Evolutionary conservation across 2,888 invertebrate species (phyloP), one percentile per base, ranked within the genome.

Genomic region (Bugulina stolonifera): DNA sequence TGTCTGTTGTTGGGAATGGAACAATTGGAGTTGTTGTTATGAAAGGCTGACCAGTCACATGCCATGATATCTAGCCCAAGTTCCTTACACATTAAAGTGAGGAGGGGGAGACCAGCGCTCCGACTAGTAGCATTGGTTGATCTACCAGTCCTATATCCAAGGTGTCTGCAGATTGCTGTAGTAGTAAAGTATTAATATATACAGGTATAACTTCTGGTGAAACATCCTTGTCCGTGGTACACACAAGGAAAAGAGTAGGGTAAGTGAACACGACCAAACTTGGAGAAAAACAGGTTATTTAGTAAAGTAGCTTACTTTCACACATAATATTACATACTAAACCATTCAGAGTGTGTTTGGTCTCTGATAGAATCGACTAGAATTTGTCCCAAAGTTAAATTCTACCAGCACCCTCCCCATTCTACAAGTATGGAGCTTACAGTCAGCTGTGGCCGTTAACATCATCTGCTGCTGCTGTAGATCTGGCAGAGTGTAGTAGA

Each of bases 131-230:
- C n/a, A 14, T 25, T 10, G 10, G 32, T 10, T 14, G 32, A 22
- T 5, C 27, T 32, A 14, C 64, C 64, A 18, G 34, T 14, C 32
- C 10, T 14, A 32, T 29, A 64, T 27, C 64, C 64, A 10, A 64
- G 5, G 64, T 64, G 64, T n/a, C 64, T 64, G 64, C 64, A 64
- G 5, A 64, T n/a, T 18, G 64, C 64, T 64, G 34, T 32, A 64
- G 32, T 25, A 23, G 10, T 23, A 25, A 57, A 23, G n/a, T 10
- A 43, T 18, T 5, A 10, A 18, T 10, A 18, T 5, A 10, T 43
- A 43, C 43, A 43, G 43, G 10, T 43, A 43, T 18, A 10, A 43
- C 10, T 43, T 43, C 43, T 43, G 10, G 18, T 43, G 10, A 10
- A 43, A 43, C 43, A 43, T 5, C n/a, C n/a, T n/a, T 5, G 18